Conservation (phyloP, 1,140 invertebrate genomes). For the Dendrolimus kikuchii region DNA sequence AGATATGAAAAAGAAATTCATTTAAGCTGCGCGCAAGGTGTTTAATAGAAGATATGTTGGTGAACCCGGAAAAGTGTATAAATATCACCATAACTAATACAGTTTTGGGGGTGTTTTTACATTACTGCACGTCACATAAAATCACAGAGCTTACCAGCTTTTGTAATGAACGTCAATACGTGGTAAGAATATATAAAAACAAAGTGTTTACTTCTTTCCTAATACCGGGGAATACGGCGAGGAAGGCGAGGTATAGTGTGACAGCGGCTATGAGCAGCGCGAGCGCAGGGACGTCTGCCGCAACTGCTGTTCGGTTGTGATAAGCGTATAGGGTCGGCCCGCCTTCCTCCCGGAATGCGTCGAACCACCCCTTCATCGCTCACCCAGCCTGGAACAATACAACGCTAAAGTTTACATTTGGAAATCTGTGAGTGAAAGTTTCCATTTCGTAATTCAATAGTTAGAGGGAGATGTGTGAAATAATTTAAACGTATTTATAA, state of each 20-base stretch:
- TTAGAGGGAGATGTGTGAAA: no score
- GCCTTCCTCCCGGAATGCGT: constrained; percentile 93
- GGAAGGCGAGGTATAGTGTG: constrained; percentile 92
- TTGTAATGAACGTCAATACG: no score
- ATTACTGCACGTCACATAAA: no score
- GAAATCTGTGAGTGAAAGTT: background rate
- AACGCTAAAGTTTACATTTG: background rate
- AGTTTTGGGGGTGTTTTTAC: background rate
- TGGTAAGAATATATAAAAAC: no score
- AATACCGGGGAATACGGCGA: constrained; percentile 95
- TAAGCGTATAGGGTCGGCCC: constrained; percentile 94
- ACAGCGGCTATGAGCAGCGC: constrained; percentile 89
- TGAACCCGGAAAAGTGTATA: no score
- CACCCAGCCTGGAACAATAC: constrained; percentile 58
- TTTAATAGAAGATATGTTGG: background rate
- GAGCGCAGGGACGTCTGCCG: constrained; percentile 89
- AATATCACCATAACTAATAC: background rate
- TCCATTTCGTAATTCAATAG: background rate
- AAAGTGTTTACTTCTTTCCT: constrained; percentile 85
- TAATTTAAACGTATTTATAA: no score
- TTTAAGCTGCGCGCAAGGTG: background rate
- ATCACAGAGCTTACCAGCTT: no score
- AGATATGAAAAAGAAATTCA: background rate
- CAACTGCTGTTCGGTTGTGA: constrained; percentile 93
- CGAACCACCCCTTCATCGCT: constrained; percentile 93